Evolutionary conservation across 2,797 vertebrate species (phyloP).

Genomic region (Chromis chromis): DNA sequence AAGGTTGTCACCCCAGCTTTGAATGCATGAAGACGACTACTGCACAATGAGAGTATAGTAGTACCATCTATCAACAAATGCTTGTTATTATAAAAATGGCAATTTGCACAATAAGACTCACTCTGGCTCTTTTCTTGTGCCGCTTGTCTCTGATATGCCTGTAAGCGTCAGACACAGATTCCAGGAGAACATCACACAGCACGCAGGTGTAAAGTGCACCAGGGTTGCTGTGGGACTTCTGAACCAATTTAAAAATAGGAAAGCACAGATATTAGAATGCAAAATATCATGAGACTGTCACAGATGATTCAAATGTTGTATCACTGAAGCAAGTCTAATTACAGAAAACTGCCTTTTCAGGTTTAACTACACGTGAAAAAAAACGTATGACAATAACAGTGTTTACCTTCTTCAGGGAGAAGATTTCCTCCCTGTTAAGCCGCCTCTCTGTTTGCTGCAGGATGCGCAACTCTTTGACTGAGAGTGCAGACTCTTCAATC

Average conservation of each 20-base stretch:
- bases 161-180: conserved; percentile 89
- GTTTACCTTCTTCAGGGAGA: conserved; percentile 88
- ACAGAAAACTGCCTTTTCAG: not conserved
- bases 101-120: conserved; percentile 58
- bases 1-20: not conserved
- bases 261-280: not conserved
- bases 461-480: conserved; percentile 85
- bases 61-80: not conserved
- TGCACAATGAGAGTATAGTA: not conserved
- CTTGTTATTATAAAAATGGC: not conserved
- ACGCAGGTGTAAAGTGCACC: conserved; percentile 88
- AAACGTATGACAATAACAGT: not conserved
- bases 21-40: not conserved
- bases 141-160: conserved; percentile 93
- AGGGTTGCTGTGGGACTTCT: conserved; percentile 88
- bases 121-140: conserved; percentile 91
- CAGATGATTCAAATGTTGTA: not conserved
- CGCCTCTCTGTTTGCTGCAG: conserved; percentile 87
- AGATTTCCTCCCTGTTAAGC: conserved; percentile 87
- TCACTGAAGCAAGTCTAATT: not conserved
- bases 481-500: conserved; percentile 86
- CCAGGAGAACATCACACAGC: conserved; percentile 90
- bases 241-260: conserved; percentile 25
- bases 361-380: not conserved
- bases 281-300: not conserved